A percentile compares a stretch with the other conserved stretches of the same genome.
These are phyloP conservation scores for Acleris holmiana DNA, from an alignment of 2,888 invertebrate species.

Conservation along the genomic window DNA sequence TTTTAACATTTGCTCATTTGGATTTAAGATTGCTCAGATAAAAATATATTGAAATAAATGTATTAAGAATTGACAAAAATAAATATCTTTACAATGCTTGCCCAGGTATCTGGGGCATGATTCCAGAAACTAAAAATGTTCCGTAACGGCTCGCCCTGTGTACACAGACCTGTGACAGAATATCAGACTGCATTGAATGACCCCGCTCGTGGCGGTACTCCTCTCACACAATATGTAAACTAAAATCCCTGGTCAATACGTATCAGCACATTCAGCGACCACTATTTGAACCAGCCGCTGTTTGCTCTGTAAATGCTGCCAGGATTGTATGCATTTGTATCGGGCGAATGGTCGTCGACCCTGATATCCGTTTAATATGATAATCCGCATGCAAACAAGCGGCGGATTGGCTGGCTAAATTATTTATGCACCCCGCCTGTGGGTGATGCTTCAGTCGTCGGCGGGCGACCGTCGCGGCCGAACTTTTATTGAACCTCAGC, in stretches of 20 bases:
- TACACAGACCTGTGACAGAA: not conserved
- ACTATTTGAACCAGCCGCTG: constrained; percentile 44
- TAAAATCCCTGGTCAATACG: constrained; percentile 22
- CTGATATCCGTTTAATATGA: constrained; percentile 84
- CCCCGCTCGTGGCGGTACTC: not conserved
- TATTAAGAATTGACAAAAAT: too few species aligned
- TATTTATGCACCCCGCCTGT: constrained; percentile 81
- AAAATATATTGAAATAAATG: too few species aligned
- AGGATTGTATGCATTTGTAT: constrained; percentile 79
- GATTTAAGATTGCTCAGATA: too few species aligned
- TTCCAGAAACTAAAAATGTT: too few species aligned
- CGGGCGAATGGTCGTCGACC: constrained; percentile 62
- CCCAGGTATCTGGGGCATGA: too few species aligned
- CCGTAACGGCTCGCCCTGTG: too few species aligned
- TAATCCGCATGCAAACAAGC: constrained; percentile 83
- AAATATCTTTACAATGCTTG: too few species aligned
- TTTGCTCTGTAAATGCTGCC: constrained; percentile 74
- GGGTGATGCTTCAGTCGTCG: constrained; percentile 72
- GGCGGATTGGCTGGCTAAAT: constrained; percentile 79
- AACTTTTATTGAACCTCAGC: constrained; percentile 70
- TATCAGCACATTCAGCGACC: constrained; percentile 26
- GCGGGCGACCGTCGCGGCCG: constrained; percentile 49
- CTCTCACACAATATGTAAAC: constrained; percentile 5
- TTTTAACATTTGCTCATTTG: too few species aligned
- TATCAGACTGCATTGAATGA: too few species aligned